Evolutionary conservation across 2,113 vertebrate genomes (phyloP).

Genomic region (Tragelaphus buxtoni): DNA sequence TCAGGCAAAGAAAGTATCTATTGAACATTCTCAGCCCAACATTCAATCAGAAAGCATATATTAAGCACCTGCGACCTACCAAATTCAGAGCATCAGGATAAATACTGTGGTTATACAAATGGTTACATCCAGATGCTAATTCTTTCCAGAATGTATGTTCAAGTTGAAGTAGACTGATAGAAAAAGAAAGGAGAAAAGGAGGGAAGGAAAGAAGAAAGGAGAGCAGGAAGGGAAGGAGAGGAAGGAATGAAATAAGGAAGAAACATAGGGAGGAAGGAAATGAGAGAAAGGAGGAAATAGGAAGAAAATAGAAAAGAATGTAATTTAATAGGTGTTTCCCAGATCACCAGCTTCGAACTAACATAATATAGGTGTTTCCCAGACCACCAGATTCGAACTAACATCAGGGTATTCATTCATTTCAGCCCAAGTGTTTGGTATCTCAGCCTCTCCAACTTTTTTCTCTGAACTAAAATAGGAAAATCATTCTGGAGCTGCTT

Average conservation of each 20-base stretch:
- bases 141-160: neutral
- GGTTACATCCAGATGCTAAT: neutral
- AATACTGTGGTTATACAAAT: neutral
- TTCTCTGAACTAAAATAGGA: neutral
- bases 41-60: neutral
- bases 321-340: neutral
- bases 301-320: neutral
- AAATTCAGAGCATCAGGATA: neutral
- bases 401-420: neutral
- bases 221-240: neutral
- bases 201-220: accelerated
- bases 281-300: neutral
- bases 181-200: neutral
- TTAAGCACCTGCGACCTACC: neutral
- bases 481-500: neutral
- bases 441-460: neutral
- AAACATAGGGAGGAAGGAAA: accelerated
- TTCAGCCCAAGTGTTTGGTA: neutral
- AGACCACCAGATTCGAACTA: neutral
- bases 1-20: neutral
- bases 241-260: neutral
- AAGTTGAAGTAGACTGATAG: neutral
- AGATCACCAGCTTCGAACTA: neutral
- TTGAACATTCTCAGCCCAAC: neutral
- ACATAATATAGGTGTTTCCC: neutral